Base-by-base conservation (phyloP, 2,113 vertebrate species). In the Falcunculus frontatus region DNA sequence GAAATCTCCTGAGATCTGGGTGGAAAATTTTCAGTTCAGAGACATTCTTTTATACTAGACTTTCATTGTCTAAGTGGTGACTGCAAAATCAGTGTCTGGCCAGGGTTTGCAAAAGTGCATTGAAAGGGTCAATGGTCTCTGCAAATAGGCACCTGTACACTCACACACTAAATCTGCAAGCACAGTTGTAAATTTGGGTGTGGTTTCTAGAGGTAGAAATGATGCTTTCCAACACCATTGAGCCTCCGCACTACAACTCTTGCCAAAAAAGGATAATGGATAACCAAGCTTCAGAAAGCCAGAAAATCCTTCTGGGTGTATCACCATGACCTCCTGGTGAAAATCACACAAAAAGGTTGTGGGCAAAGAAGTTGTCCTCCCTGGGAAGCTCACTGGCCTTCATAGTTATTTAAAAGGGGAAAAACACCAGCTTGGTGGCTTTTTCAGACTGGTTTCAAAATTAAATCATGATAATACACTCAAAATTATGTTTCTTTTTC, bases 1-100 rank as follows among this genome's bases (percentile, higher is more conserved):
- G 85, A 94, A 70, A 90, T 69, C 90, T 93, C 75, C 62, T 67
- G 85, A 94, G 75, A 90, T 80, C 83, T 88, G 68, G 22, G 79
- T 90, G 72, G 83, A 94, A 96, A 94, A 67, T 88, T 95, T 95
- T 96, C 84, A 18, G 49, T 84, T 30, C 5, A 87, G 74, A 93
- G 62, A 79, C 0, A 0, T 70, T 87, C 35, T 29, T 67, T 75
- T 90, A 80, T n/a, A 73, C 59, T 50, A 90, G 68, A 93, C 37
- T 50, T 84, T 77, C 35, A n/a, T 39, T 59, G 50, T 86, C 39
- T 93, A 59, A 73, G n/a, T 10, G 9, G 59, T 59, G 42, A 57
- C 63, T 90, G 65, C 26, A 83, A 73, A 88, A 76, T 6, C 4
- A 19, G 0, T 50, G 33, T 77, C 50, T 46, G n/a, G 20, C 29